Evolutionary conservation across 2,113 vertebrate species (phyloP), one percentile per base, ranked within the genome.

Genomic region (Parus major): DNA sequence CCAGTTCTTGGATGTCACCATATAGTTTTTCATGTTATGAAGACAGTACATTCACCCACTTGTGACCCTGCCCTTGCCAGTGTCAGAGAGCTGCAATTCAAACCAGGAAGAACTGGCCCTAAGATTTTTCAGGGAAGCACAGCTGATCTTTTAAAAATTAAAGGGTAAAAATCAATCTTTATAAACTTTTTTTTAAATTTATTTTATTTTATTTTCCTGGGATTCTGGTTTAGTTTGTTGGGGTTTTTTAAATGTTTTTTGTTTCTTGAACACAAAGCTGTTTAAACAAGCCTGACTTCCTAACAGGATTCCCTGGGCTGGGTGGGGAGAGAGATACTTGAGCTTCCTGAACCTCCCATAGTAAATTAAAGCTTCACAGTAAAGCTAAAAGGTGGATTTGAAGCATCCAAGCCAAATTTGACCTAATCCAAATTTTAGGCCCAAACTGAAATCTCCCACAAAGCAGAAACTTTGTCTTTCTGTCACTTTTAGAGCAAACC

Each of bases 211-310:
- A 29, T 33, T 71, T 33, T 33, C 1, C 31, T 35, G 27, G 6
- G 9, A 20, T 29, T 81, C 44, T 64, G 9, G 11, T 46, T 68
- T 55, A 35, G n/a, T 35, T 60, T 52, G 5, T 36, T 57, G 14
- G 4, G 2, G 3, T 41, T 60, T 65, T n/a, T 0, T 23, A 3
- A 3, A 8, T 19, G 4, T 21, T 82, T 65, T 84, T 5, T 9
- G 21, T 53, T 83, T 83, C 64, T 44, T 57, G 19, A 80, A 66
- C 49, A 70, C 21, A 68, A 71, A n/a, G 13, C 12, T 55, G 9
- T 63, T 91, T 5, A 86, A 49, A 35, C 0, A 6, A 33, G 4
- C 10, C 22, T 44, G 17, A 5, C 17, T 86, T 92, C 59, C 11
- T n/a, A 27, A 41, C 7, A 65, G 15, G 14, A 46, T 81, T 86